These are phyloP conservation scores for Chorisops tibialis DNA, from an alignment of 2,888 invertebrate genomes.

Conservation along the genomic window DNA sequence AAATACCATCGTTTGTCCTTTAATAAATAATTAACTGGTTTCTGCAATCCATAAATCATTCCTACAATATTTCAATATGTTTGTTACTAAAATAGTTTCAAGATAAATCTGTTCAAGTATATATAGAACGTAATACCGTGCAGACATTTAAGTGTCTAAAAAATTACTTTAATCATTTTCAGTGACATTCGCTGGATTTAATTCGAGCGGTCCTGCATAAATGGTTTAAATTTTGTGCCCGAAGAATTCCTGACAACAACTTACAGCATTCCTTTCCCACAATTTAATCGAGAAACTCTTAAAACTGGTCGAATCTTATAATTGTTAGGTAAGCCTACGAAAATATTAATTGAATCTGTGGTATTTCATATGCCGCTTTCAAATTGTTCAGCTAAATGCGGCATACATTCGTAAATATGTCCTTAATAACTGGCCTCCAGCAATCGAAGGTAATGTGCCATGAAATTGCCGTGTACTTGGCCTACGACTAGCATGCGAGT, in stretches of 20 bases:
- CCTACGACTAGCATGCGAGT: slow-evolving; percentile 11
- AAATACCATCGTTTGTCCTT: too few species aligned
- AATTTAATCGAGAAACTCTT: background rate
- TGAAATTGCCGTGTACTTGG: slow-evolving; percentile 21
- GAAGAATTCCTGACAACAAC: background rate
- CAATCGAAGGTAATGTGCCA: slow-evolving; percentile 19
- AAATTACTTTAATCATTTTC: background rate
- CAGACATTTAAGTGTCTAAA: too few species aligned
- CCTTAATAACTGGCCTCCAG: slow-evolving; percentile 17
- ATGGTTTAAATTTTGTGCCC: background rate
- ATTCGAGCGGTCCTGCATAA: background rate
- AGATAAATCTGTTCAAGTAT: too few species aligned
- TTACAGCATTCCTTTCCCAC: slow-evolving; percentile 4
- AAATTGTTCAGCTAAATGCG: slow-evolving; percentile 1
- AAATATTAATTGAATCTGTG: background rate
- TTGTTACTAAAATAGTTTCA: too few species aligned
- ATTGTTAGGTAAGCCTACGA: background rate
- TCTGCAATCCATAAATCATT: too few species aligned
- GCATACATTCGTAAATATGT: slow-evolving; percentile 5
- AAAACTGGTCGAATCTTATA: background rate
- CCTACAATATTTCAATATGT: too few species aligned
- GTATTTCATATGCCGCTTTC: slow-evolving; percentile 18
- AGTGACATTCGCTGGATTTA: slow-evolving; percentile 1
- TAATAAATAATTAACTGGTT: too few species aligned
- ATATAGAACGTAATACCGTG: too few species aligned